phyloP scores from a whole-genome alignment of 2,888 invertebrate species.

The Galeruca laticollis region DNA sequence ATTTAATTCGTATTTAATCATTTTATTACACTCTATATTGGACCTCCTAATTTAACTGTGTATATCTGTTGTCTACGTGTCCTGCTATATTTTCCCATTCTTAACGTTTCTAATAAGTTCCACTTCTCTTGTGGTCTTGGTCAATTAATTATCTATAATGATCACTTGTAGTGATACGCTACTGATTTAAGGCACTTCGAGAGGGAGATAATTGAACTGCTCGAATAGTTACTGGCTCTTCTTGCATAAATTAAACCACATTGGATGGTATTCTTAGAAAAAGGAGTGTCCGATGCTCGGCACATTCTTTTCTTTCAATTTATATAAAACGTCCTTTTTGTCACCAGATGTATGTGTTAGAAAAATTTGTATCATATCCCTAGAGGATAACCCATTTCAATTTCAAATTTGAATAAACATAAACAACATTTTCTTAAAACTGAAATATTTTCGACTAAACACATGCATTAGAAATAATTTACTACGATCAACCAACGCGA shows the following conservation, averaged over 20 bases:
- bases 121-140: not conserved
- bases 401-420: not conserved
- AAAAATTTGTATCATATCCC: not conserved
- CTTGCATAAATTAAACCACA: conserved; percentile 42
- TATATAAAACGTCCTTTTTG: conserved; percentile 32
- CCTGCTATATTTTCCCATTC: not conserved
- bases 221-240: conserved; percentile 37
- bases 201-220: conserved; percentile 37
- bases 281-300: conserved; percentile 37
- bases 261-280: conserved; percentile 41
- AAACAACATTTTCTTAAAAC: not conserved
- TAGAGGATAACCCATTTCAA: not conserved
- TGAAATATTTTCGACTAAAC: too few species aligned
- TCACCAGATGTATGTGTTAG: conserved; percentile 33
- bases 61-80: too few species aligned
- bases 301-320: conserved; percentile 42
- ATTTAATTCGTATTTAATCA: too few species aligned
- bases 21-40: too few species aligned
- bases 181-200: conserved; percentile 31
- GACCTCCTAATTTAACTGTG: too few species aligned
- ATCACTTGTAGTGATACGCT: conserved; percentile 29
- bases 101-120: not conserved
- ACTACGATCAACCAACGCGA: too few species aligned
- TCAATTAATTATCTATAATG: conserved; percentile 27
- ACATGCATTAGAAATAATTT: too few species aligned